phyloP scores from a whole-genome alignment of 2,888 invertebrate genomes.

The Zaprionus bogoriensis region DNA sequence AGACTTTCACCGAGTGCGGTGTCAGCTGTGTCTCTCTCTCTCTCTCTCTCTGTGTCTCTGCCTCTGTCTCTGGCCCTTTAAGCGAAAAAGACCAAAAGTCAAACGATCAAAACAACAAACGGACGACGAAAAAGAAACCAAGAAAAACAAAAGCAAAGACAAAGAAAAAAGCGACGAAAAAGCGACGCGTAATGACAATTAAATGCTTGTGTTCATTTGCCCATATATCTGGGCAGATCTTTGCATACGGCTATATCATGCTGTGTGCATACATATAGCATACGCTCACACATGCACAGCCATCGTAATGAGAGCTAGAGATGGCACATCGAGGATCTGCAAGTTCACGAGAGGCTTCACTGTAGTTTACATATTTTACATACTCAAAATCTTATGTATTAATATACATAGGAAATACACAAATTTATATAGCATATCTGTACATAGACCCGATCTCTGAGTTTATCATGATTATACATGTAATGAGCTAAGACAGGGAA shows the following conservation, averaged over 20 bases:
- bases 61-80: slow-evolving; percentile 37
- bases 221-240: slow-evolving; percentile 8
- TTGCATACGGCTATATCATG: slow-evolving; percentile 6
- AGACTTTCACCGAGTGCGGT: slow-evolving; percentile 62
- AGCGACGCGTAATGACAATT: slow-evolving; percentile 45
- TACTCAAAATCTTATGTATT: too few relatives aligned
- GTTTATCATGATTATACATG: too few relatives aligned
- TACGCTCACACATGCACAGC: neutral
- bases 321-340: too few relatives aligned
- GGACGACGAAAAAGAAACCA: slow-evolving; percentile 25
- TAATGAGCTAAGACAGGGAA: too few relatives aligned
- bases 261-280: neutral
- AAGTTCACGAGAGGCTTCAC: too few relatives aligned
- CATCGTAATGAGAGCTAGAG: neutral
- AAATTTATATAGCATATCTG: too few relatives aligned
- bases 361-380: too few relatives aligned
- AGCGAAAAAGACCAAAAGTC: slow-evolving; percentile 22
- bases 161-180: slow-evolving; percentile 34
- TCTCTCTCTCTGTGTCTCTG: neutral
- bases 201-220: slow-evolving; percentile 25
- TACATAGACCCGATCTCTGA: too few relatives aligned
- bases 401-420: too few relatives aligned
- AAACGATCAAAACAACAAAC: slow-evolving; percentile 50
- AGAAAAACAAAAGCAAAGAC: slow-evolving; percentile 22
- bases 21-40: slow-evolving; percentile 67